Conservation (phyloP, 2,888 invertebrate species). For the Ceriagrion tenellum region DNA sequence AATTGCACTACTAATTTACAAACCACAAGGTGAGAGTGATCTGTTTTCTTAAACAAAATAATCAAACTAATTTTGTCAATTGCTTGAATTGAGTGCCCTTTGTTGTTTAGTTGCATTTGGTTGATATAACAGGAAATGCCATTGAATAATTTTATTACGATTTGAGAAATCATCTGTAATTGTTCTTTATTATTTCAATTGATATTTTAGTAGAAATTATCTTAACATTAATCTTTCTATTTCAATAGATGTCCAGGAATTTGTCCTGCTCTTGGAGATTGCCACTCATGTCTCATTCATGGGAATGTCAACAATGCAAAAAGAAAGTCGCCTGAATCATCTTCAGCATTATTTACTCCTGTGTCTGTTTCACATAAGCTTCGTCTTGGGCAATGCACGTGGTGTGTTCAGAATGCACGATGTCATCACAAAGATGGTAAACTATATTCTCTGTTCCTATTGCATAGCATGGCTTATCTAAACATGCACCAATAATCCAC, state of each 20-base stretch:
- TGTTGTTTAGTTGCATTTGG: too few relatives aligned
- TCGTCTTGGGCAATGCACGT: conserved; percentile 89
- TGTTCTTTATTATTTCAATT: background rate
- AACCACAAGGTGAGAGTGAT: conserved; percentile 85
- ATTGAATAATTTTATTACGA: too few relatives aligned
- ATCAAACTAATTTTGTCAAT: too few relatives aligned
- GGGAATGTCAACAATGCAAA: conserved; percentile 80
- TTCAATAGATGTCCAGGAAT: conserved; percentile 83
- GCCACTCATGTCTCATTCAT: conserved; percentile 93
- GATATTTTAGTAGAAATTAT: background rate
- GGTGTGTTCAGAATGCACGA: conserved; percentile 95
- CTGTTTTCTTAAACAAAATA: too few relatives aligned
- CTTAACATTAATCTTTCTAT: background rate
- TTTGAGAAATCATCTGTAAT: too few relatives aligned
- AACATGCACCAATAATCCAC: too few relatives aligned
- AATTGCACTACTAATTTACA: conserved; percentile 95
- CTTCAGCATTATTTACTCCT: conserved; percentile 64
- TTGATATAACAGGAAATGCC: too few relatives aligned
- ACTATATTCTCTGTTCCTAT: conserved; percentile 70
- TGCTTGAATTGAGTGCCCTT: too few relatives aligned
- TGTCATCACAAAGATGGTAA: conserved; percentile 92
- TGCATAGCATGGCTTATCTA: too few relatives aligned
- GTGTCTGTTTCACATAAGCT: conserved; percentile 87
- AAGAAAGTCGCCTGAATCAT: conserved; percentile 74
- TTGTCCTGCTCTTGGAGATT: conserved; percentile 93